A percentile compares a stretch with the other conserved stretches of the same genome.
Conservation (phyloP, 2,888 invertebrate species). For the Orthosia gothica region DNA sequence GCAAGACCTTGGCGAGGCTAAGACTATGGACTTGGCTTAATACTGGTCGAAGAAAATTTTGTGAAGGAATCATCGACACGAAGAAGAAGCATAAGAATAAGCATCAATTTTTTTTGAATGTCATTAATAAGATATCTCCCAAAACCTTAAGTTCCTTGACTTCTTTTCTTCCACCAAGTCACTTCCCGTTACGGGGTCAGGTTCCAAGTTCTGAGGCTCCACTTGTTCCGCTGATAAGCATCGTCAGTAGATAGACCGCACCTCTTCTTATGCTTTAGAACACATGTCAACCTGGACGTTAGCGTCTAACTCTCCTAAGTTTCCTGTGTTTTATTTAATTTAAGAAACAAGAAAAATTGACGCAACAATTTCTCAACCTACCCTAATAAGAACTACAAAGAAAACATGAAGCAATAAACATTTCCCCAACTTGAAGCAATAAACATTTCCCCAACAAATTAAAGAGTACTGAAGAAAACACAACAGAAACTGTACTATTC, state of each 20-base stretch:
- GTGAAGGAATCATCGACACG: too few species aligned
- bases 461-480: constrained; percentile 42
- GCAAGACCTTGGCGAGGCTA: too few species aligned
- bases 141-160: too few species aligned
- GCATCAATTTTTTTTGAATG: neutral
- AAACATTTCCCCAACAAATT: constrained; percentile 14
- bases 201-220: too few species aligned
- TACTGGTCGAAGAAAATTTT: too few species aligned
- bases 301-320: neutral
- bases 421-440: constrained; percentile 7
- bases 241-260: too few species aligned
- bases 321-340: neutral
- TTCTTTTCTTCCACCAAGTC: too few species aligned
- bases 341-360: neutral
- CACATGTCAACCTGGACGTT: neutral
- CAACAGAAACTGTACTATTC: constrained; percentile 40
- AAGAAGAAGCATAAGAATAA: neutral
- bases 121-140: neutral
- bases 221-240: too few species aligned
- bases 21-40: too few species aligned
- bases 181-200: too few species aligned
- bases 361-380: neutral
- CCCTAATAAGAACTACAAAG: neutral
- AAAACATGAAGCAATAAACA: neutral
- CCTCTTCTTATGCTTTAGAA: too few species aligned